These are phyloP conservation scores for Aphis gossypii DNA, from an alignment of 1,140 invertebrate species.

Conservation along the genomic window DNA sequence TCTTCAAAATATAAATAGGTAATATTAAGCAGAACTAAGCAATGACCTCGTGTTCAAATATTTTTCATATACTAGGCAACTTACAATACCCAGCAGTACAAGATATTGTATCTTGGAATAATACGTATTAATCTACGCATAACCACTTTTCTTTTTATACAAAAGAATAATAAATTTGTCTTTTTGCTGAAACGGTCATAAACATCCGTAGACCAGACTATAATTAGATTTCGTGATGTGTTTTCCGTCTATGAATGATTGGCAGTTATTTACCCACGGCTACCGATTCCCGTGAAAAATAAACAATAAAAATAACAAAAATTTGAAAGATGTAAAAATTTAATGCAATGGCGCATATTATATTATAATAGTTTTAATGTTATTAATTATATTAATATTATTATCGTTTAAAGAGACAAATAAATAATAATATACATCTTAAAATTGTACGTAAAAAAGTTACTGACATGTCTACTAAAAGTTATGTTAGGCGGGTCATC, in stretches of 20 bases:
- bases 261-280: not conserved
- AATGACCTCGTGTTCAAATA: not conserved
- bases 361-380: constrained; percentile 46
- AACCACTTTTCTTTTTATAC: not conserved
- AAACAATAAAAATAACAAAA: constrained; percentile 17
- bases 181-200: not conserved
- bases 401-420: constrained; percentile 51
- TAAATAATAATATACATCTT: constrained; percentile 56
- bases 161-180: not conserved
- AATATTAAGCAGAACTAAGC: not conserved
- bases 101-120: not conserved
- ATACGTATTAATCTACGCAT: not conserved
- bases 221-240: not conserved
- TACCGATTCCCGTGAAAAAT: not conserved
- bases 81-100: not conserved
- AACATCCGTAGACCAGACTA: not conserved
- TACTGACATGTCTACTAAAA: constrained; percentile 51
- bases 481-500: not conserved
- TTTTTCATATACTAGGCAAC: not conserved
- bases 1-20: not conserved
- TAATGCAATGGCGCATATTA: constrained; percentile 46
- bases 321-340: constrained; percentile 48
- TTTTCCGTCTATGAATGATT: not conserved
- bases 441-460: constrained; percentile 49
- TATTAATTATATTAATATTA: constrained; percentile 49